phyloP scores from a whole-genome alignment of 1,140 invertebrate genomes.

The Brachionus asplanchnoidis region DNA sequence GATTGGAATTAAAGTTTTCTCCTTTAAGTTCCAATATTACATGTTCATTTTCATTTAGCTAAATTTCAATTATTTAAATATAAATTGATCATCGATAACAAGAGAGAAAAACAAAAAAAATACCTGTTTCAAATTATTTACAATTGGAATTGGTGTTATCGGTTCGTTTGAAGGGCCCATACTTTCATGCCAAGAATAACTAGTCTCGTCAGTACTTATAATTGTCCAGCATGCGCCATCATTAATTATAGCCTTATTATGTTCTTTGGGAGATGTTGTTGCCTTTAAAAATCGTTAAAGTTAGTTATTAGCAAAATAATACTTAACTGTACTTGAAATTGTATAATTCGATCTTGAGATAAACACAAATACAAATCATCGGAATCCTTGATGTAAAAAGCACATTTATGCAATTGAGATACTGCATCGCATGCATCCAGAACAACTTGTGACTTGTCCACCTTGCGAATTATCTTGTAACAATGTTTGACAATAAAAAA shows the following conservation, averaged over 20 bases:
- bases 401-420: constrained; percentile 95
- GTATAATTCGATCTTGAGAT: constrained; percentile 96
- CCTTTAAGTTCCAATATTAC: constrained; percentile 96
- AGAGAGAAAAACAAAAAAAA: constrained; percentile 50
- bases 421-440: constrained; percentile 97
- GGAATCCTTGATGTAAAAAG: constrained; percentile 96
- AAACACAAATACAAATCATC: constrained; percentile 97
- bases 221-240: constrained; percentile 99
- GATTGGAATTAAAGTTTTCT: constrained; percentile 88
- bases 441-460: constrained; percentile 94
- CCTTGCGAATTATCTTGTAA: constrained; percentile 71
- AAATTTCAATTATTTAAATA: constrained; percentile 58
- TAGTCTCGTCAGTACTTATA: constrained; percentile 97
- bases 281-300: constrained; percentile 76
- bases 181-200: constrained; percentile 97
- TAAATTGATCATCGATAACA: not conserved
- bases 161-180: constrained; percentile 86
- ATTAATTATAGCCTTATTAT: constrained; percentile 85
- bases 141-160: constrained; percentile 90
- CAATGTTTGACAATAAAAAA: not conserved
- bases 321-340: constrained; percentile 74
- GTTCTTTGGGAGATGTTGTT: constrained; percentile 91
- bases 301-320: not conserved
- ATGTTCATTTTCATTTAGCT: constrained; percentile 67
- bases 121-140: constrained; percentile 75